These are phyloP conservation scores for Paracanthobrama guichenoti DNA, from an alignment of 2,113 vertebrate genomes.

Conservation along the genomic window DNA sequence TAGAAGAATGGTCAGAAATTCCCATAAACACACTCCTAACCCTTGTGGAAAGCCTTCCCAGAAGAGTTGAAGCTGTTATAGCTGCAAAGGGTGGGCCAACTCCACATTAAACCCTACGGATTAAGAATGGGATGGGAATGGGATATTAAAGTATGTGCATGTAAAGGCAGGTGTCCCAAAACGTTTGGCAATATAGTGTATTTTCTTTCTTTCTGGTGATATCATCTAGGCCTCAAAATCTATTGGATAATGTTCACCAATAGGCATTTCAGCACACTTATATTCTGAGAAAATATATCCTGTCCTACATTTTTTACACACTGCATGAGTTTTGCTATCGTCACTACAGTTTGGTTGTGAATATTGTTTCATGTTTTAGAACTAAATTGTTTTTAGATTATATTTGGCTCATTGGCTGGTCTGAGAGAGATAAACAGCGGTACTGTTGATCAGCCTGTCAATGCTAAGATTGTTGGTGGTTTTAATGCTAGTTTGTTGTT, in stretches of 20 bases:
- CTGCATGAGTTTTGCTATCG: background rate
- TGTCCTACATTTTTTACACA: background rate
- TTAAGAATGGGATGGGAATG: too few relatives aligned
- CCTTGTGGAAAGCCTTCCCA: too few relatives aligned
- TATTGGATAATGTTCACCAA: too few relatives aligned
- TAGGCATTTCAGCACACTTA: background rate
- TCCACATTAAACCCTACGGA: too few relatives aligned
- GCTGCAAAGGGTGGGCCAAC: too few relatives aligned
- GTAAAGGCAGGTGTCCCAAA: too few relatives aligned
- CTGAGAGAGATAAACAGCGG: background rate
- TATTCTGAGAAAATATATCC: background rate
- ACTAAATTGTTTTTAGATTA: background rate
- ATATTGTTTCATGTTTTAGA: background rate
- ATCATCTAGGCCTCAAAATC: too few relatives aligned
- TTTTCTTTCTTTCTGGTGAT: background rate
- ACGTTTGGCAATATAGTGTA: too few relatives aligned
- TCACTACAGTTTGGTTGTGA: background rate
- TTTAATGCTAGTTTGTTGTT: slow-evolving; percentile 25
- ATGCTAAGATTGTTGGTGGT: background rate
- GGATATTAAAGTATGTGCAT: too few relatives aligned
- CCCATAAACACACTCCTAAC: too few relatives aligned
- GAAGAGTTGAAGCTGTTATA: too few relatives aligned
- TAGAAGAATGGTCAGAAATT: too few relatives aligned
- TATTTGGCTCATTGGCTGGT: background rate
- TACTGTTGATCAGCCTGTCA: background rate